Evolutionary conservation across 1,140 invertebrate species (phyloP).

Genomic region (Streblospio benedicti): DNA sequence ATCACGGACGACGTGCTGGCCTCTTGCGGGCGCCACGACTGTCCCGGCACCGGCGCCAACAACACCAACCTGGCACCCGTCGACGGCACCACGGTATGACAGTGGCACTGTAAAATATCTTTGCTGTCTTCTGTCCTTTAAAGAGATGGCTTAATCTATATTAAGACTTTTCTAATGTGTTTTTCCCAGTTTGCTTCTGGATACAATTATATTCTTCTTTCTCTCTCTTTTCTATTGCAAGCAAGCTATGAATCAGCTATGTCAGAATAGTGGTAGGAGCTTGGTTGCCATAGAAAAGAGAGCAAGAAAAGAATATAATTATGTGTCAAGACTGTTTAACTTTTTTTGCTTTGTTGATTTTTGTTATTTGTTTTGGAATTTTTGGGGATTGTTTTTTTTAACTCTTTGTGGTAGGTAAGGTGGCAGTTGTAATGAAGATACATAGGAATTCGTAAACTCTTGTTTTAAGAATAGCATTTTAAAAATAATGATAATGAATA

Average conservation of each 20-base stretch:
- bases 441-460: not conserved
- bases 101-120: not conserved
- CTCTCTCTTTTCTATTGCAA: not conserved
- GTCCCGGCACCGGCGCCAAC: constrained; percentile 13
- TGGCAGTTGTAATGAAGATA: not conserved
- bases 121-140: not conserved
- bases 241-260: not conserved
- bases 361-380: not conserved
- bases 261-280: no score
- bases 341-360: not conserved
- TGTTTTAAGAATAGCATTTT: not conserved
- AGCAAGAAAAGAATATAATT: not conserved
- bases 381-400: not conserved
- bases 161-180: not conserved
- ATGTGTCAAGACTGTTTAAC: not conserved
- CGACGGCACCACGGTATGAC: not conserved
- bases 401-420: not conserved
- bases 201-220: not conserved
- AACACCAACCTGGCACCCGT: constrained; percentile 15
- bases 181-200: not conserved
- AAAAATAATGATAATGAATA: not conserved
- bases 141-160: not conserved
- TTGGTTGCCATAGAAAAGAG: no score
- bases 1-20: not conserved
- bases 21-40: constrained; percentile 16